Conservation (phyloP, 2,113 vertebrate species). For the Struthidea cinerea region DNA sequence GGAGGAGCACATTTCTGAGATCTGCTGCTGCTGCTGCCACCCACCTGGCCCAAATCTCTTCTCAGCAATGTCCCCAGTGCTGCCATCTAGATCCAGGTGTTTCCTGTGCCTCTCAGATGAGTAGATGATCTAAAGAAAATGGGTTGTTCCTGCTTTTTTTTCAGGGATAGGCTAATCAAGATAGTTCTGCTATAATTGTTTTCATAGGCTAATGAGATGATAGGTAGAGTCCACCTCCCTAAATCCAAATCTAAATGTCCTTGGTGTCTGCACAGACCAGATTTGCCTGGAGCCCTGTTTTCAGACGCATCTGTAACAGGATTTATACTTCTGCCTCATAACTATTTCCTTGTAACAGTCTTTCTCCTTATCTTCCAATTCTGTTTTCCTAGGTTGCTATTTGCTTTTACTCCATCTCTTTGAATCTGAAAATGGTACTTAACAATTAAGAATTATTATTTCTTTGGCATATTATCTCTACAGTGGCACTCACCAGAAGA, state of each 20-base stretch:
- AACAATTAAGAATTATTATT: conserved; percentile 7
- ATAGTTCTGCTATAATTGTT: neutral
- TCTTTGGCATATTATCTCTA: neutral
- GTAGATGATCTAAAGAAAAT: neutral
- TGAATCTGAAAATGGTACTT: neutral
- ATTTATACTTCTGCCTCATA: neutral
- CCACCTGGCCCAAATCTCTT: neutral
- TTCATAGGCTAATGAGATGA: neutral
- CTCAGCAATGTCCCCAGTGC: neutral
- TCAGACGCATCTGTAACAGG: neutral
- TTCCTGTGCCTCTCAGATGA: neutral
- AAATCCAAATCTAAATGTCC: neutral
- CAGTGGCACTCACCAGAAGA: neutral
- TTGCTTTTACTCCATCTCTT: neutral
- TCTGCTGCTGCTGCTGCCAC: neutral
- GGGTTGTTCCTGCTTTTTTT: neutral
- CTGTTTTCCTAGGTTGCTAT: neutral
- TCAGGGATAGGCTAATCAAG: neutral
- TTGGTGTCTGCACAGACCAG: neutral
- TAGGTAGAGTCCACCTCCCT: neutral
- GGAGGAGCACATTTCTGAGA: neutral
- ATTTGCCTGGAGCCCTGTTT: neutral
- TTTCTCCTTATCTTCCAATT: neutral
- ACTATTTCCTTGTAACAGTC: neutral
- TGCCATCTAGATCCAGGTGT: neutral